Evolutionary conservation across 2,888 invertebrate genomes (phyloP).

Genomic region (Vesta saturnalis): DNA sequence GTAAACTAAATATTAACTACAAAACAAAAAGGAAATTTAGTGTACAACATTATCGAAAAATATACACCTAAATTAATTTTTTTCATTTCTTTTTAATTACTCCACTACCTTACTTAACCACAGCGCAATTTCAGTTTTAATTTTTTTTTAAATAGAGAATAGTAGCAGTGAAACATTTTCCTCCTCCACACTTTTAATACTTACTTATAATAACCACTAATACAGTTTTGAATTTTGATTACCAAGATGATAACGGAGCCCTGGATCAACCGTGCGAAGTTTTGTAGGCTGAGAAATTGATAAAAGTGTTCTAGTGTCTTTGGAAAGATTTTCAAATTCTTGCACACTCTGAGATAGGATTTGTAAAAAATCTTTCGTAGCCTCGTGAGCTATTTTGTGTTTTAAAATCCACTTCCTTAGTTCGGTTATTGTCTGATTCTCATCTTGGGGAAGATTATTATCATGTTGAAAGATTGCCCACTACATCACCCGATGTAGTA

Average conservation of each 20-base stretch:
- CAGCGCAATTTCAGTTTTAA: no score
- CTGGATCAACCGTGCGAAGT: not conserved
- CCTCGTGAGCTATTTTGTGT: conserved; percentile 5
- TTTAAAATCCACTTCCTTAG: not conserved
- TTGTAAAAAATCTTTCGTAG: not conserved
- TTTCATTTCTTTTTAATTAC: no score
- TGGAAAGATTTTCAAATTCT: not conserved
- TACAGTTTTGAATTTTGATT: not conserved
- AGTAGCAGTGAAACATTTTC: no score
- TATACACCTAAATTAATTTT: no score
- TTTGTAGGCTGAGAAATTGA: not conserved
- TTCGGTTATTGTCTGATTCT: not conserved
- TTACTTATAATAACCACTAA: no score
- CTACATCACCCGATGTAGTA: not conserved
- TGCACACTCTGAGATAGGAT: not conserved
- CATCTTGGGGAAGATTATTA: not conserved
- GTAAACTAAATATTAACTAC: no score
- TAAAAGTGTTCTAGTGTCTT: not conserved
- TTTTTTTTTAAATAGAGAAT: no score
- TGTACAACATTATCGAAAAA: no score
- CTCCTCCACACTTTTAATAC: no score
- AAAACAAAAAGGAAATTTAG: no score
- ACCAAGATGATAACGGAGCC: not conserved
- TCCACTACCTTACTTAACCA: no score
- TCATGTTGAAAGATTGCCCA: not conserved